These are phyloP conservation scores for Gobionotothen gibberifrons DNA, from an alignment of 2,797 vertebrate genomes.

Conservation along the genomic window DNA sequence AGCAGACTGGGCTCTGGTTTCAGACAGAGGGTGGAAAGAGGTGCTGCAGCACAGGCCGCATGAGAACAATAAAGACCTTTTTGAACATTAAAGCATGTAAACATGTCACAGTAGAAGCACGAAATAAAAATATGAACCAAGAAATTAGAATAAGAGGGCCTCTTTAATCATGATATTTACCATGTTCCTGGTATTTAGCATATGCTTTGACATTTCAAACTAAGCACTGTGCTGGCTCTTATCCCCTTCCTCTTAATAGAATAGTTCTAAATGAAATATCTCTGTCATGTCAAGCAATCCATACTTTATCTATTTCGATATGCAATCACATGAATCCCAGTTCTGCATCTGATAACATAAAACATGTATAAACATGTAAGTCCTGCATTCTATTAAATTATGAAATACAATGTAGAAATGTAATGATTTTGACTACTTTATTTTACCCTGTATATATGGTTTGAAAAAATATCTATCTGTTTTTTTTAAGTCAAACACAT, in stretches of 20 bases:
- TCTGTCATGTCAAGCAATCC: slow-evolving; percentile 49
- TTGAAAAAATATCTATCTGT: background rate
- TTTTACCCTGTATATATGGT: background rate
- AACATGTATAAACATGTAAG: background rate
- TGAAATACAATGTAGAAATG: background rate
- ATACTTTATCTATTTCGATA: slow-evolving; percentile 14
- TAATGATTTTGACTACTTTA: background rate
- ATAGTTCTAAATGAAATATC: slow-evolving; percentile 11
- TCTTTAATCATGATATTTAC: background rate
- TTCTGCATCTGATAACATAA: background rate
- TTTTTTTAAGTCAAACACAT: background rate
- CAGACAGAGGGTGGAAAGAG: no score
- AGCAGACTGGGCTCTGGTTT: no score
- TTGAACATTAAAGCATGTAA: no score
- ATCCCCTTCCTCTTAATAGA: slow-evolving; percentile 15
- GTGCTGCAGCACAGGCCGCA: no score
- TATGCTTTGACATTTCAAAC: slow-evolving; percentile 4
- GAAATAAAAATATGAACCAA: no score
- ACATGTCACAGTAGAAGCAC: no score
- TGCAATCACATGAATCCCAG: background rate
- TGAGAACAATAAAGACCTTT: no score
- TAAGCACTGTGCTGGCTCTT: background rate
- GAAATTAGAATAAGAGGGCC: background rate
- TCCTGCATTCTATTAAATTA: background rate
- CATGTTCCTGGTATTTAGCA: background rate